Percentiles rank a stretch among this genome's conserved stretches.
phyloP scores from a whole-genome alignment of 2,113 vertebrate species.

The Crotalus horridus region DNA sequence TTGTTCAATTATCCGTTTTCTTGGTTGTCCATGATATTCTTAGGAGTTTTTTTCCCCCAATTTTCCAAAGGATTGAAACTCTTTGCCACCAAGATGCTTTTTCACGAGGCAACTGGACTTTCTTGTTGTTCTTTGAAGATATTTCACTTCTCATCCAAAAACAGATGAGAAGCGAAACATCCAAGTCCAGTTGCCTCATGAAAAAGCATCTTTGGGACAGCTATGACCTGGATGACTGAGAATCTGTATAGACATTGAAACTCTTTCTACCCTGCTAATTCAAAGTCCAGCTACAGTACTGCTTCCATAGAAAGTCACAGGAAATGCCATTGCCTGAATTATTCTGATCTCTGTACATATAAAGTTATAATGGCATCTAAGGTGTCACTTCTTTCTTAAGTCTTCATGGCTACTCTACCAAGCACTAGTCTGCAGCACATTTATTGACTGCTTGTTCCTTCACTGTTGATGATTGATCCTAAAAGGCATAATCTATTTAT shows the following conservation, averaged over 20 bases:
- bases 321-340: neutral
- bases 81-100: too few species aligned
- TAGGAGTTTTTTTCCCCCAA: neutral
- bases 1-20: neutral
- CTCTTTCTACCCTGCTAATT: neutral
- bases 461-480: neutral
- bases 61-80: neutral
- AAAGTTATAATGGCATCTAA: neutral
- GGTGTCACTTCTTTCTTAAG: neutral
- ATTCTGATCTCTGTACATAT: neutral
- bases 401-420: neutral
- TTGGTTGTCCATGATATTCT: neutral
- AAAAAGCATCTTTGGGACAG: too few species aligned
- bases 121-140: too few species aligned
- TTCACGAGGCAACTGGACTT: too few species aligned
- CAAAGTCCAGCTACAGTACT: neutral
- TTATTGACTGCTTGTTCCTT: neutral
- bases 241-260: neutral
- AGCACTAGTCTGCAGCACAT: neutral
- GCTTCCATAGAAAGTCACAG: neutral
- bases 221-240: too few species aligned
- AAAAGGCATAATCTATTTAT: neutral
- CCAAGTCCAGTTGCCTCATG: too few species aligned
- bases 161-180: too few species aligned
- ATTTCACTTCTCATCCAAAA: too few species aligned